A percentile compares a stretch with the other conserved stretches of the same genome.
Conservation (phyloP, 2,888 invertebrate species). For the Teleiodes luculella region DNA sequence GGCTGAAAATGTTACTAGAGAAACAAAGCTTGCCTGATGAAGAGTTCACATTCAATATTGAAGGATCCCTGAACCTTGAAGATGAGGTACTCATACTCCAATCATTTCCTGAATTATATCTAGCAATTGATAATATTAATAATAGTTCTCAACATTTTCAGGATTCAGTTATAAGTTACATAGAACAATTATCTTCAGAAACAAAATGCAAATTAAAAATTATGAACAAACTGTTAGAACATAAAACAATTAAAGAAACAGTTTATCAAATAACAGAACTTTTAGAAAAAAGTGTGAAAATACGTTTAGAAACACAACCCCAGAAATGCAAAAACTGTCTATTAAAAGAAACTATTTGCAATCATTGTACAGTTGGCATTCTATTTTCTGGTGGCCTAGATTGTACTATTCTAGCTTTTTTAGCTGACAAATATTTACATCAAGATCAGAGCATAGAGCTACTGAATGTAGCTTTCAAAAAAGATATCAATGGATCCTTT, state of each 20-base stretch:
- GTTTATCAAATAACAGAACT: conserved; percentile 68
- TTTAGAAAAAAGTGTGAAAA: conserved; percentile 78
- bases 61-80: conserved; percentile 27
- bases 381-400: conserved; percentile 98
- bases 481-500: conserved; percentile 61
- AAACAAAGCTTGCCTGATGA: conserved; percentile 58
- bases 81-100: conserved; percentile 37
- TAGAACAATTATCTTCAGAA: conserved; percentile 39
- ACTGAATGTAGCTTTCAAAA: conserved; percentile 95
- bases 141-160: conserved; percentile 31
- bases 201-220: conserved; percentile 42
- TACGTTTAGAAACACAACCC: conserved; percentile 80
- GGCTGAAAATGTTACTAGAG: conserved; percentile 46
- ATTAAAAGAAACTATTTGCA: conserved; percentile 47
- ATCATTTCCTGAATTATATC: too few relatives aligned
- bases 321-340: conserved; percentile 81
- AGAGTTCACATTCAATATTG: conserved; percentile 42
- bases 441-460: conserved; percentile 88
- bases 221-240: conserved; percentile 59
- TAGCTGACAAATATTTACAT: conserved; percentile 85
- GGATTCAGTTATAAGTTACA: conserved; percentile 45
- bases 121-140: not conserved
- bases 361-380: conserved; percentile 85
- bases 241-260: conserved; percentile 51
- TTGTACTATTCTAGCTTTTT: conserved; percentile 91